phyloP scores from a whole-genome alignment of 1,140 invertebrate species.

The Physella acuta region DNA sequence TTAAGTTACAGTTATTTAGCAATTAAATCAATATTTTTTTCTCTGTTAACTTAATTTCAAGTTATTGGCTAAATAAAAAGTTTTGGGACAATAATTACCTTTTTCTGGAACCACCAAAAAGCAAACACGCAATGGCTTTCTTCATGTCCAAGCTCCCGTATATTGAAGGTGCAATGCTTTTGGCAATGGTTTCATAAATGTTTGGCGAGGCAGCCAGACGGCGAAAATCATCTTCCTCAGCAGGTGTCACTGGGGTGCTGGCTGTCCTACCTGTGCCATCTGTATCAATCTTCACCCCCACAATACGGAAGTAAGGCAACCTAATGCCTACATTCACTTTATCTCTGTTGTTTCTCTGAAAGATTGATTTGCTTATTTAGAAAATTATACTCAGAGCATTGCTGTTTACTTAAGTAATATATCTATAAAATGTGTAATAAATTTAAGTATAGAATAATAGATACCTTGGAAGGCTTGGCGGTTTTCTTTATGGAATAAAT shows the following conservation, averaged over 20 bases:
- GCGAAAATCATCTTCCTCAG: constrained; percentile 91
- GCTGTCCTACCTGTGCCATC: constrained; percentile 73
- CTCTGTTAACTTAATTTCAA: no score
- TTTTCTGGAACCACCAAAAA: constrained; percentile 84
- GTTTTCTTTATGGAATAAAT: constrained; percentile 97
- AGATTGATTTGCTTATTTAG: no score
- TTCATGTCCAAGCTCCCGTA: constrained; percentile 94
- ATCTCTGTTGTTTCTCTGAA: constrained; percentile 71
- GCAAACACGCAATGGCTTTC: constrained; percentile 91
- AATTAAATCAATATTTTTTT: no score
- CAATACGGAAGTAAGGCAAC: constrained; percentile 88
- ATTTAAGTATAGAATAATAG: background rate
- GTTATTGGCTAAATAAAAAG: no score
- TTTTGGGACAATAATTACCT: constrained; percentile 49
- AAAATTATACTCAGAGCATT: no score
- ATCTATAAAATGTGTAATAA: no score
- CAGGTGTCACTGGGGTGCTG: constrained; percentile 53
- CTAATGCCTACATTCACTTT: constrained; percentile 90
- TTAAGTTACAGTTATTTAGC: background rate
- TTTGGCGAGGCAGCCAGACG: constrained; percentile 81
- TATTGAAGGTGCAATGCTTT: constrained; percentile 95
- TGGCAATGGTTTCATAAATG: constrained; percentile 86
- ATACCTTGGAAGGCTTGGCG: constrained; percentile 64
- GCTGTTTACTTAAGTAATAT: no score
- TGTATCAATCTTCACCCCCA: constrained; percentile 86